Conservation (phyloP, 2,113 vertebrate species). For the Bungarus multicinctus region DNA sequence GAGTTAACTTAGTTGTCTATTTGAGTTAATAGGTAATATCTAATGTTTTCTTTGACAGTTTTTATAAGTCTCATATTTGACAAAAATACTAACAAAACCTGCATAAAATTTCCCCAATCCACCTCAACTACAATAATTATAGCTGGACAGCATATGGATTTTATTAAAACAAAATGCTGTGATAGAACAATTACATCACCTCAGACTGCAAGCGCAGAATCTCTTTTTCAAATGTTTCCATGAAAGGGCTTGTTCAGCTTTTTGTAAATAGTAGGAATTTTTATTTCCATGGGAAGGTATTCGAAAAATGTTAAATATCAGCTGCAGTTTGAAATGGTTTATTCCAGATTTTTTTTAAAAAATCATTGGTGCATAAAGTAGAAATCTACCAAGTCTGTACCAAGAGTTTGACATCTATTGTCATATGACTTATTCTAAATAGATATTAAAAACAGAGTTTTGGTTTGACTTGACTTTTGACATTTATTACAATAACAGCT, state of each 20-base stretch:
- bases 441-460: not conserved
- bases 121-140: not conserved
- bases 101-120: not conserved
- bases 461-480: not conserved
- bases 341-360: not conserved
- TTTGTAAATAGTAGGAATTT: not conserved
- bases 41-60: not conserved
- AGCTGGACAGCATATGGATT: not conserved
- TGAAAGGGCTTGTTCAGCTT: not conserved
- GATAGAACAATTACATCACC: not conserved
- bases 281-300: not conserved
- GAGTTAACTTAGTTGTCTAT: not conserved
- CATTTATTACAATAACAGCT: not conserved
- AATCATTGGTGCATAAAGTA: not conserved
- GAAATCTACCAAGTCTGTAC: not conserved
- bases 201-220: not conserved
- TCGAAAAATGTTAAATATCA: not conserved
- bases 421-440: not conserved
- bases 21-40: not conserved
- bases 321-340: not conserved
- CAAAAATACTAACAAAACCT: not conserved
- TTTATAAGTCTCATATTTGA: not conserved
- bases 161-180: not conserved
- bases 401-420: not conserved
- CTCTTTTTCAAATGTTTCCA: not conserved